phyloP scores from a whole-genome alignment of 2,888 invertebrate species.

The Pecten maximus region DNA sequence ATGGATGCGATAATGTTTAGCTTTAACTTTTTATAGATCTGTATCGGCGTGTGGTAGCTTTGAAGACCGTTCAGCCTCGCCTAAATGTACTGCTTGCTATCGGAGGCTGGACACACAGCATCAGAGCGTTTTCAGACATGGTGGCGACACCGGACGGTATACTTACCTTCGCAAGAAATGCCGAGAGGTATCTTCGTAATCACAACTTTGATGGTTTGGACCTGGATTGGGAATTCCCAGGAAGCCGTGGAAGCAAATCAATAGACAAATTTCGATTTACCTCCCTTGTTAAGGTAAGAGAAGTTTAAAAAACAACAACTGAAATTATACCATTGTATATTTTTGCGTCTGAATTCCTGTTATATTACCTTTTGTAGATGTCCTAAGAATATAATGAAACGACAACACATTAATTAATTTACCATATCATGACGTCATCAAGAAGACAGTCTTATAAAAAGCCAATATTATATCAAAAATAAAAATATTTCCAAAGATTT shows the following conservation, averaged over 20 bases:
- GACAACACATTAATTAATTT: no score
- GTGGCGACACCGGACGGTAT: slow-evolving; percentile 64
- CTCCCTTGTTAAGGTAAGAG: slow-evolving; percentile 66
- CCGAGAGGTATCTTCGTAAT: slow-evolving; percentile 68
- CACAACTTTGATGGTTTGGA: slow-evolving; percentile 92
- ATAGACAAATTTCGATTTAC: slow-evolving; percentile 70
- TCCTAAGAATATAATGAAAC: no score
- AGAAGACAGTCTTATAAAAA: no score
- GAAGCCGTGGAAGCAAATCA: slow-evolving; percentile 75
- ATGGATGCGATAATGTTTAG: no score
- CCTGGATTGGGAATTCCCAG: slow-evolving; percentile 96
- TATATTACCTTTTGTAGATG: no score
- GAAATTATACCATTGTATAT: no score
- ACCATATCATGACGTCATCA: no score
- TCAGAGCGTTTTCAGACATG: slow-evolving; percentile 84
- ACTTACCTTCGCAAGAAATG: slow-evolving; percentile 66
- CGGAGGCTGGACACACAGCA: slow-evolving; percentile 97
- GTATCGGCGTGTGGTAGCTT: slow-evolving; percentile 90
- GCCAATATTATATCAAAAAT: no score
- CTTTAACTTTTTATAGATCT: slow-evolving; percentile 59
- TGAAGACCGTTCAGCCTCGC: slow-evolving; percentile 86
- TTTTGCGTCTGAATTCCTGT: no score
- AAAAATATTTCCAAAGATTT: no score
- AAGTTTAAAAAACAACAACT: no score
- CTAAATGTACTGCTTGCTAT: slow-evolving; percentile 92